Base-by-base conservation (phyloP, 1,140 invertebrate genomes). In the Vanessa atalanta region DNA sequence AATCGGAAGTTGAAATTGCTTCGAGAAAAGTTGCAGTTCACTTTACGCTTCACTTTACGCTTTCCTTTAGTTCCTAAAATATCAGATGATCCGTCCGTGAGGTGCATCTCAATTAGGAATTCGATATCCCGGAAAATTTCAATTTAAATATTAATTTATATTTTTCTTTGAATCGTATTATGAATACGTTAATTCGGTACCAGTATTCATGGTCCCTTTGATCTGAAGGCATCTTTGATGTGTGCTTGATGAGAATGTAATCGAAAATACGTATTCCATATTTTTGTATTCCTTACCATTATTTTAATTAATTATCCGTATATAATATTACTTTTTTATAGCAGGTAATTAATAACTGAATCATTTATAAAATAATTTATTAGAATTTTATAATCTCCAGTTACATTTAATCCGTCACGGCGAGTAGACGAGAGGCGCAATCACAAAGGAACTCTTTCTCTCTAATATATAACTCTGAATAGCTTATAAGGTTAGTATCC, bases 1-100 rank as follows among this genome's bases (percentile, higher is more conserved):
- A 77, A 71, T 68, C 23, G 69, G 48, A 79, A 82, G 76, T 82
- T 82, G 78, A 78, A 79, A 82, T 82, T 82, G 74, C 73, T 74
- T 79, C 51, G 16, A 23, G 64, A 23, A 70, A 82, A 81, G 70
- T 78, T 78, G 61, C 63, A 69, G 55, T 65, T 51, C 70, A 79
- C 78, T 76, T 82, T 82, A 76, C 73, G 65, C 67, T 65, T 51
- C 70, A 79, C 78, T 76, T 82, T 82, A 76, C 73, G 65, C 67
- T 79, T 70, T 75, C 50, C 48, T 14, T 50, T 13, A 55, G 61
- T 57, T 57, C 20, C 55, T 61, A 23, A 68, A 73, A 68, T 68
- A 73, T 60, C 64, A 47, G 13, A 47, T 23, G 14, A 15, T 20
- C 43, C n/a, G 26, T 50, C 31, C 23, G 26, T 65, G 64, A 65